Conservation (phyloP, 2,797 vertebrate species). For the Chaunax sp. region DNA sequence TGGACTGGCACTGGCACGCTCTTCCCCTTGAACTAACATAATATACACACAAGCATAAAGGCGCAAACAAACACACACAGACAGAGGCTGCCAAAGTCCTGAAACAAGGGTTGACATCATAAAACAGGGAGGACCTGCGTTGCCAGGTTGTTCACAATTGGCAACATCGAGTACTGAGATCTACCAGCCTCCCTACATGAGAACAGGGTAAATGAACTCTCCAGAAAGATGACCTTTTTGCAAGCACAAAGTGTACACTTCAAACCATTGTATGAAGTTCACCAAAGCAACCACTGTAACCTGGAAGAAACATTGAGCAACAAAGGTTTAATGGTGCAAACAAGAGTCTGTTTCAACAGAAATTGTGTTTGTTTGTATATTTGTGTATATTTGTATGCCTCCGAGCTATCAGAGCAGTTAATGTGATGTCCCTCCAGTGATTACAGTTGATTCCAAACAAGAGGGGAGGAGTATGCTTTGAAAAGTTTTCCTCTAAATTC, state of each 20-base stretch:
- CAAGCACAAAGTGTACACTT: slow-evolving; percentile 17
- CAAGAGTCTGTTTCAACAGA: background rate
- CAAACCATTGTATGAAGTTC: background rate
- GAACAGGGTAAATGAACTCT: slow-evolving; percentile 44
- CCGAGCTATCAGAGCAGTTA: slow-evolving; percentile 29
- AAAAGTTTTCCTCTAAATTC: slow-evolving; percentile 34
- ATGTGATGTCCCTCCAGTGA: slow-evolving; percentile 57
- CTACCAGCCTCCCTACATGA: slow-evolving; percentile 24
- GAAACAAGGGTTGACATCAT: slow-evolving; percentile 45
- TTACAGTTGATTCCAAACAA: slow-evolving; percentile 46
- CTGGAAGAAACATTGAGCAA: slow-evolving; percentile 12
- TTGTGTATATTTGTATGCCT: slow-evolving; percentile 12
- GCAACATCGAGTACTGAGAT: slow-evolving; percentile 29
- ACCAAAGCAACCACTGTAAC: slow-evolving; percentile 17
- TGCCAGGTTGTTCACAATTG: slow-evolving; percentile 46
- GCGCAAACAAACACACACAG: slow-evolving; percentile 5
- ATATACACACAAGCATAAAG: slow-evolving; percentile 1
- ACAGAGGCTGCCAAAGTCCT: slow-evolving; percentile 34
- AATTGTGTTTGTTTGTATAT: background rate
- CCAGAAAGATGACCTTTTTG: slow-evolving; percentile 27
- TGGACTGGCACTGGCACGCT: slow-evolving; percentile 30
- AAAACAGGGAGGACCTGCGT: slow-evolving; percentile 28
- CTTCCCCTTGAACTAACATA: slow-evolving; percentile 20
- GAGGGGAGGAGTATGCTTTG: slow-evolving; percentile 22
- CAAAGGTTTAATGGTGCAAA: slow-evolving; percentile 19